phyloP scores from a whole-genome alignment of 2,113 vertebrate genomes.

The Mystacornis crossleyi region DNA sequence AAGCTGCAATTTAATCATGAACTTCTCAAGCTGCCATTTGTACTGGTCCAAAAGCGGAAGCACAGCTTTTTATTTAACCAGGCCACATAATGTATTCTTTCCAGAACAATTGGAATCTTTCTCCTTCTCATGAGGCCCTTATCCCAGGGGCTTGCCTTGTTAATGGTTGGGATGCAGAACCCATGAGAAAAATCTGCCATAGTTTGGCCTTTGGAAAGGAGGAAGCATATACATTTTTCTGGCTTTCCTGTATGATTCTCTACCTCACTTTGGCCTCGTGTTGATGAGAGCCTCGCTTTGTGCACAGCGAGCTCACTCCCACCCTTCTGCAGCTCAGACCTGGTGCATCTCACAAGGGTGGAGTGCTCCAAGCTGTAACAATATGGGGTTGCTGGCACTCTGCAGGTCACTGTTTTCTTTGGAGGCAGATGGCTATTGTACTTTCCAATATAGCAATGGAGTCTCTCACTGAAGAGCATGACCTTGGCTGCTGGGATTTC shows the following conservation, averaged over 20 bases:
- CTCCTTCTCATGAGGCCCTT: not conserved
- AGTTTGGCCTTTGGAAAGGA: not conserved
- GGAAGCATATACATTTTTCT: not conserved
- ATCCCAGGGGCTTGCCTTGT: not conserved
- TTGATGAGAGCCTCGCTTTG: not conserved
- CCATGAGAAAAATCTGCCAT: slow-evolving; percentile 9
- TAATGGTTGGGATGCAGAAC: not conserved
- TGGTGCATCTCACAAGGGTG: not conserved
- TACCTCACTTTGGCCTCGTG: not conserved
- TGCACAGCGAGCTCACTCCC: not conserved
- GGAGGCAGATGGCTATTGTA: not conserved
- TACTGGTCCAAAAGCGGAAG: not conserved
- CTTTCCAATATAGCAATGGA: not conserved
- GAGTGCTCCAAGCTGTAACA: slow-evolving; percentile 14
- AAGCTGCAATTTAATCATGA: not conserved
- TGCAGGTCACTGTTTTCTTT: slow-evolving; percentile 11
- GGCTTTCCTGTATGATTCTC: slow-evolving; percentile 15
- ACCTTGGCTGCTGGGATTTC: not conserved
- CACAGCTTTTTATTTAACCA: slow-evolving; percentile 18
- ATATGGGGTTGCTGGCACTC: not conserved
- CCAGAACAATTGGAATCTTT: not conserved
- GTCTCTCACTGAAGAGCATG: not conserved
- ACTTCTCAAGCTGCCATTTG: not conserved
- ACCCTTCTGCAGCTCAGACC: not conserved
- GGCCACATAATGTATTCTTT: not conserved